Percentiles rank a stretch among this genome's conserved stretches.
These are phyloP conservation scores for Zonotrichia leucophrys DNA, from an alignment of 2,113 vertebrate genomes.

Conservation along the genomic window DNA sequence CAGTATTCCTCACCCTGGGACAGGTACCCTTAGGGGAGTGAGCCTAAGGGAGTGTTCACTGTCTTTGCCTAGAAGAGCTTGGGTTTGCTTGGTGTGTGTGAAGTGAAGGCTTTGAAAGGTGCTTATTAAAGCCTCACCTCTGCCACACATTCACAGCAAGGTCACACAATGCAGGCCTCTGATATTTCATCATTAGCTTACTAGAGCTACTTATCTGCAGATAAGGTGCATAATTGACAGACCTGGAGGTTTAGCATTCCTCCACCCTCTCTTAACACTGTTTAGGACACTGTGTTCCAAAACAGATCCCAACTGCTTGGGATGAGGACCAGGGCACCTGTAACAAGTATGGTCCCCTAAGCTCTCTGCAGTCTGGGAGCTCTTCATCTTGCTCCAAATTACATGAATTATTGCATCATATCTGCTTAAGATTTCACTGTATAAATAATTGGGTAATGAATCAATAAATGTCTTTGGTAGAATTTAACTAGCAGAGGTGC, in stretches of 20 bases:
- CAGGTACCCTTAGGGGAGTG: not conserved
- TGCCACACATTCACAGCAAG: not conserved
- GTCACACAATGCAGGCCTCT: not conserved
- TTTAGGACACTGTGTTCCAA: not conserved
- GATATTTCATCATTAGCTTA: not conserved
- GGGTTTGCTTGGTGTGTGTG: not conserved
- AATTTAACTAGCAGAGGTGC: not conserved
- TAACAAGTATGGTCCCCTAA: not conserved
- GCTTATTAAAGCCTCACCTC: not conserved
- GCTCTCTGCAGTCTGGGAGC: not conserved
- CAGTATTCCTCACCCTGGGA: not conserved
- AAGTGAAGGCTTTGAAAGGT: not conserved
- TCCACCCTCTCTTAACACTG: not conserved
- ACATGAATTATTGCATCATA: not conserved
- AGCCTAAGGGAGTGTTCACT: not conserved
- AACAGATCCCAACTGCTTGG: not conserved
- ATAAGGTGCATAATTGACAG: not conserved
- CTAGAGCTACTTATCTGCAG: not conserved
- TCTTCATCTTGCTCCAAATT: not conserved
- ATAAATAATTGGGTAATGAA: not conserved
- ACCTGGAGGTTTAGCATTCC: not conserved
- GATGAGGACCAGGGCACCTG: not conserved
- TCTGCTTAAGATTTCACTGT: not conserved
- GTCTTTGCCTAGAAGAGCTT: not conserved
- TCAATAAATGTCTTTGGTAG: not conserved